Percentiles rank a stretch among this genome's conserved stretches.
These are phyloP conservation scores for Sycobia sp. DNA, from an alignment of 1,140 invertebrate species.

Conservation along the genomic window DNA sequence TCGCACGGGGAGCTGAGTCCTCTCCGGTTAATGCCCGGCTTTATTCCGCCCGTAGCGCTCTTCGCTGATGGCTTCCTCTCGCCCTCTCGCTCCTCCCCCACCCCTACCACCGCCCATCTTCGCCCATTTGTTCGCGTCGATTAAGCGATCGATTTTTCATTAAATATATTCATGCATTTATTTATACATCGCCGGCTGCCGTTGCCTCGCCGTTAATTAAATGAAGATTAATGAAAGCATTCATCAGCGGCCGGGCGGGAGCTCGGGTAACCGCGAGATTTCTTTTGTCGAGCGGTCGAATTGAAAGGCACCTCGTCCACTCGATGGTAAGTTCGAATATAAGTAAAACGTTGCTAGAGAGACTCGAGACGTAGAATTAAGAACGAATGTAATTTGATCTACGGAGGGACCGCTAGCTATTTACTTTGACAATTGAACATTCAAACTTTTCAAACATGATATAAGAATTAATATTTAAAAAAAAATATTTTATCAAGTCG, in stretches of 20 bases:
- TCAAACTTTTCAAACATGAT: too few species aligned
- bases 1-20: too few species aligned
- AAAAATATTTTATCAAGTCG: too few species aligned
- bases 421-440: too few species aligned
- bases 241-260: background rate
- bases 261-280: background rate
- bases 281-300: background rate
- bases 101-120: background rate
- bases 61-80: background rate
- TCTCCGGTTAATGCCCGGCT: too few species aligned
- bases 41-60: background rate
- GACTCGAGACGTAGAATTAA: too few species aligned
- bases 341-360: too few species aligned
- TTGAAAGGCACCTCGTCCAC: background rate
- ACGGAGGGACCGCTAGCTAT: too few species aligned
- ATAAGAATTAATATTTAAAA: too few species aligned
- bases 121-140: slow-evolving; percentile 31
- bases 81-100: background rate
- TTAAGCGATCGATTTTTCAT: slow-evolving; percentile 35
- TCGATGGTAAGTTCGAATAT: too few species aligned
- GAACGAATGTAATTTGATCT: too few species aligned
- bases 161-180: slow-evolving; percentile 15
- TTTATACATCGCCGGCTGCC: slow-evolving; percentile 3
- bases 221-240: slow-evolving; percentile 30
- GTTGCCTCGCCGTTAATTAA: slow-evolving; percentile 28